Base-by-base conservation (phyloP, 2,888 invertebrate genomes). In the Latrodectus hesperus region DNA sequence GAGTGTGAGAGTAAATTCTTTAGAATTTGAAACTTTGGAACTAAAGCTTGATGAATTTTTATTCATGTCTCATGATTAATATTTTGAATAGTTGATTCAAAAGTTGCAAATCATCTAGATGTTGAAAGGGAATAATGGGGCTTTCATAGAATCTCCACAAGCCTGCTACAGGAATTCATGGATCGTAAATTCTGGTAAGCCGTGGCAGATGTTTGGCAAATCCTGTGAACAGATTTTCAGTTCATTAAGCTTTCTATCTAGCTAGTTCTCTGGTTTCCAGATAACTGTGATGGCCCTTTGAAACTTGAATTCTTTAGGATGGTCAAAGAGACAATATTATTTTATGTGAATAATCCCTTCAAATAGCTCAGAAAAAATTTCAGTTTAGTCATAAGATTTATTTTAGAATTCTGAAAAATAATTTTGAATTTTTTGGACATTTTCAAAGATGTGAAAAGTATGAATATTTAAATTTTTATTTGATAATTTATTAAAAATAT, bases 121-220 rank as follows among this genome's bases (percentile, higher is more conserved):
- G 60, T 10, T 60, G 60, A 60, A n/a, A 16, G 60, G n/a, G 11
- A 60, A 60, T 60, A 60, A 60, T 10, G 11, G 8, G 12, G 6
- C 10, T 60, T 60, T 60, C 60, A 60, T 60, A 9, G 60, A 60
- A 60, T 9, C n/a, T n/a, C 11, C n/a, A 9, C n/a, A n/a, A 12
- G 60, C 60, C n/a, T 60, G 60, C 60, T n/a, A n/a, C 60, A 6
- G n/a, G 60, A 60, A 60, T n/a, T 38, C 60, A n/a, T 16, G 60
- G 60, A 60, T 60, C 60, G 60, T 60, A 60, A 60, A 60, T 60
- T 60, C n/a, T 60, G 60, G 60, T 60, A 60, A 60, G 60, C 60
- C 11, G 6, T 60, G 9, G 60, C 60, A 60, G 11, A 60, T 60
- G 60, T 11, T 60, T 60, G 60, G 60, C n/a, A 14, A n/a, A 60